Conservation (phyloP, 1,140 invertebrate genomes). For the Pseudomyrmex concolor region DNA sequence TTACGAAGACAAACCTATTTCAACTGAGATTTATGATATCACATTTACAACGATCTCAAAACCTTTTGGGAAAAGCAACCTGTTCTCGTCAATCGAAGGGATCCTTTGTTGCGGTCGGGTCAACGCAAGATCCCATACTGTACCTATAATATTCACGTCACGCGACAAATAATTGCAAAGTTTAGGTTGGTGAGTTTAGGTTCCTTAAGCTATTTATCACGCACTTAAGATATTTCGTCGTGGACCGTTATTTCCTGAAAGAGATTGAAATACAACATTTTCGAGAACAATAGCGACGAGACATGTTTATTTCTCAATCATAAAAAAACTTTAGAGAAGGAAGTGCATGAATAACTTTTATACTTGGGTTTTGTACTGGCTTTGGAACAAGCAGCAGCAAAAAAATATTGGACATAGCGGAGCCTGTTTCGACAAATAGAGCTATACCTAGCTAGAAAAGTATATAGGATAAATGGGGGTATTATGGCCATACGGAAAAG, state of each 20-base stretch:
- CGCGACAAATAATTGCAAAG: conserved; percentile 37
- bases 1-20: neutral
- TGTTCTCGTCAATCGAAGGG: conserved; percentile 25
- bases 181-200: neutral
- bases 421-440: too few species aligned
- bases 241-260: neutral
- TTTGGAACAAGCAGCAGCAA: too few species aligned
- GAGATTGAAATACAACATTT: too few species aligned
- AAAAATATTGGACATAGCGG: too few species aligned
- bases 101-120: conserved; percentile 9
- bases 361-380: too few species aligned
- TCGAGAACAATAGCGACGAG: too few species aligned
- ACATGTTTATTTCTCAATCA: too few species aligned
- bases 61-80: conserved; percentile 7
- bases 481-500: too few species aligned
- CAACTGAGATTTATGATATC: conserved; percentile 20
- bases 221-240: neutral
- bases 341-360: too few species aligned
- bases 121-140: neutral
- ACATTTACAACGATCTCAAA: conserved; percentile 10
- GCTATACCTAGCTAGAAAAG: too few species aligned
- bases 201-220: conserved; percentile 5
- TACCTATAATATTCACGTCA: neutral
- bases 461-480: too few species aligned
- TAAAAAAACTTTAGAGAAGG: too few species aligned